phyloP scores from a whole-genome alignment of 2,888 invertebrate species.

The Notocelia uddmanniana region DNA sequence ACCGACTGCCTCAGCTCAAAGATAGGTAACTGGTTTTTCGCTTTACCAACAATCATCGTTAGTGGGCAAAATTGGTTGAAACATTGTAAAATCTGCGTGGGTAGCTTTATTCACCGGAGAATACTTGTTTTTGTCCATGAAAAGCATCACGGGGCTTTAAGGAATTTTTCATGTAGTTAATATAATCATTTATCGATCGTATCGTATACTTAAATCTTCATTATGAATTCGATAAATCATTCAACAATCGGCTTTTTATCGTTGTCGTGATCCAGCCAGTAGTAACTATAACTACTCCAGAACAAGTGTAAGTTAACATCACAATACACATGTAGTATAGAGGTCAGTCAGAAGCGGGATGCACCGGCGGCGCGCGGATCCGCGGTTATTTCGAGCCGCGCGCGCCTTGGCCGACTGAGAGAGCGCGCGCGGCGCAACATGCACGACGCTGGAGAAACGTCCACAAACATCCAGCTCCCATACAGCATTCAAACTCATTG shows the following conservation, averaged over 20 bases:
- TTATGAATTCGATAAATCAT: neutral
- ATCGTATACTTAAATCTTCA: no score
- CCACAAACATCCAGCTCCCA: no score
- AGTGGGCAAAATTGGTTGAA: no score
- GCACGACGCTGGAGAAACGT: neutral
- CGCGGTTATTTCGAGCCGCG: slow-evolving; percentile 34
- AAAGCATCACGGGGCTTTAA: neutral
- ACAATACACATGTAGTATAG: no score
- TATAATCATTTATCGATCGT: no score
- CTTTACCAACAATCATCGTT: no score
- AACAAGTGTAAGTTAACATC: no score
- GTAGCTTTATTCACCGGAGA: no score
- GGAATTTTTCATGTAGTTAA: no score
- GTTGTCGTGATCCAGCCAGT: neutral
- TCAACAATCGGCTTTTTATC: neutral
- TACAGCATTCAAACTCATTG: neutral
- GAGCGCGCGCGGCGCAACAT: slow-evolving; percentile 19
- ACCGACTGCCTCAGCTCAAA: no score
- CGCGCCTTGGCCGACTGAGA: slow-evolving; percentile 39
- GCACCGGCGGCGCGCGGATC: slow-evolving; percentile 18
- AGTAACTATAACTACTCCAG: neutral
- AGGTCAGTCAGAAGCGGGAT: neutral
- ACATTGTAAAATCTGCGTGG: no score
- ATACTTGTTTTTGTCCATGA: neutral
- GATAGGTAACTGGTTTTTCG: no score